Conservation (phyloP, 2,113 vertebrate genomes). For the Salminus brasiliensis region DNA sequence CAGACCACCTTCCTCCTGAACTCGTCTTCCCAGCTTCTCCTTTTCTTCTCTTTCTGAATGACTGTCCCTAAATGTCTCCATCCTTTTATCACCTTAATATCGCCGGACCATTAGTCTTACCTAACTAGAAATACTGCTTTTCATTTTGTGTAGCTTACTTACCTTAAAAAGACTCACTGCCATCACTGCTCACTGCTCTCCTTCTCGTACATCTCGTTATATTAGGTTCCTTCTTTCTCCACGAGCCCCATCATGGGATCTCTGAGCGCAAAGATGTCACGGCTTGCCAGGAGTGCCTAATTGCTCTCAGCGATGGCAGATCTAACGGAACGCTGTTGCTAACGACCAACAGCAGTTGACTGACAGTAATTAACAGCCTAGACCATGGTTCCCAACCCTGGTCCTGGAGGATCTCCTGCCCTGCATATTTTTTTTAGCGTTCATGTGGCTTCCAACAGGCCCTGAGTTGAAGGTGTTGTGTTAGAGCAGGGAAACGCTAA, state of each 20-base stretch:
- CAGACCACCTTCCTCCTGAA: no score
- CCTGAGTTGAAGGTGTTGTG: no score
- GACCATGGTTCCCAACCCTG: background rate
- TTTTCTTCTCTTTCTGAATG: background rate
- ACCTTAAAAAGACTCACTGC: background rate
- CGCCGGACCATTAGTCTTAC: background rate
- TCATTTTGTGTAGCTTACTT: background rate
- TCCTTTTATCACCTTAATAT: background rate
- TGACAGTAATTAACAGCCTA: no score
- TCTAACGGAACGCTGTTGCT: background rate
- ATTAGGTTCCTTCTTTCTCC: background rate
- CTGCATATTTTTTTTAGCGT: no score
- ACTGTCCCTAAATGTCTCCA: background rate
- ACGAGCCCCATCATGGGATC: background rate
- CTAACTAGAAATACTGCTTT: background rate
- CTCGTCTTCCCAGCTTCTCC: background rate
- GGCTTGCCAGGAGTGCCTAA: background rate
- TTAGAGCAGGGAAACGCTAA: no score
- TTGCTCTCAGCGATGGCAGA: background rate
- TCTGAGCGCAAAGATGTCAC: background rate
- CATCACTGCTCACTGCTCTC: background rate
- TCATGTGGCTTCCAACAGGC: no score
- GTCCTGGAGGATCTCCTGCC: background rate
- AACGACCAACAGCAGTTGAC: background rate
- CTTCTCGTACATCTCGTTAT: background rate